These are phyloP conservation scores for Chouioia cunea DNA, from an alignment of 2,888 invertebrate genomes.

Conservation along the genomic window DNA sequence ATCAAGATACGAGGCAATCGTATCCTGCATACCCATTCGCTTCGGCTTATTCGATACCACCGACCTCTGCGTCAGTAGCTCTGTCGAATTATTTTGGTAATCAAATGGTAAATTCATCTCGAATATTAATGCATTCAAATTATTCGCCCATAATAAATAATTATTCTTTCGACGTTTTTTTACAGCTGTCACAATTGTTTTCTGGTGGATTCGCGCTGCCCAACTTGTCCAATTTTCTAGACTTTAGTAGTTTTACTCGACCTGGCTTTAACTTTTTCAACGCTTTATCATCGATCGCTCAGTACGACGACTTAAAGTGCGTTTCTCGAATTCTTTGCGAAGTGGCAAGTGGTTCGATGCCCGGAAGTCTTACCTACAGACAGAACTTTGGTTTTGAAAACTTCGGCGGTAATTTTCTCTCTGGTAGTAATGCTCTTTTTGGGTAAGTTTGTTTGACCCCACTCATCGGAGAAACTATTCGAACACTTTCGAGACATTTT, in stretches of 20 bases:
- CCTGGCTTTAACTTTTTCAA: conserved; percentile 59
- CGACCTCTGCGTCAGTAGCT: neutral
- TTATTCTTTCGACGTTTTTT: conserved; percentile 4
- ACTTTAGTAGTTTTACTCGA: conserved; percentile 29
- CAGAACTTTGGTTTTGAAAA: conserved; percentile 55
- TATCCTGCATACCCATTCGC: conserved; percentile 20
- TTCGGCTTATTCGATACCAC: conserved; percentile 32
- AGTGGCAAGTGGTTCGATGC: conserved; percentile 71
- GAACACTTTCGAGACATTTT: neutral
- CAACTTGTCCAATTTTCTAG: conserved; percentile 34
- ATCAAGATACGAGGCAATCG: conserved; percentile 36
- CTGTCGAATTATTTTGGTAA: conserved; percentile 23
- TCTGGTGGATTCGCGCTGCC: conserved; percentile 30
- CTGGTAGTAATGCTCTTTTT: conserved; percentile 69
- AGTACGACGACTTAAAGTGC: conserved; percentile 83
- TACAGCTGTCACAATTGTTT: conserved; percentile 33
- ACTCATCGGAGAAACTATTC: neutral
- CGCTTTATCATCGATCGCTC: conserved; percentile 74
- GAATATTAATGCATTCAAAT: too few relatives aligned
- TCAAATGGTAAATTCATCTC: conserved; percentile 29
- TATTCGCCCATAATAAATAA: neutral
- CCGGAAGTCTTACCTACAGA: conserved; percentile 55
- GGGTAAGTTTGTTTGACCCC: conserved; percentile 69
- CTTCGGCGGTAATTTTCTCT: conserved; percentile 67
- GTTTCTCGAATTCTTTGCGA: conserved; percentile 85